Conservation (phyloP, 1,140 invertebrate species). For the Aphis gossypii region DNA sequence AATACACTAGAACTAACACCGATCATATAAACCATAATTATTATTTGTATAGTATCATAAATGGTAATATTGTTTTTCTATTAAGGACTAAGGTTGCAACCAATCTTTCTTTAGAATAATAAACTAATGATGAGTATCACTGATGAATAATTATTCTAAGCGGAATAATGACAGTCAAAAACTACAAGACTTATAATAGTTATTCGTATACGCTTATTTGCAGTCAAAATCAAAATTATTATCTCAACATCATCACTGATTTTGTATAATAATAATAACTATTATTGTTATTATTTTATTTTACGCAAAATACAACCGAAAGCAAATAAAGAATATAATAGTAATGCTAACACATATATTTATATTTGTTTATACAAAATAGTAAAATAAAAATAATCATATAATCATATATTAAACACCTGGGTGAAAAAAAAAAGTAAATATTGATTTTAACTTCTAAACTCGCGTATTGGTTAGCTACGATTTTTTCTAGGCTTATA, state of each 20-base stretch:
- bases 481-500: too few relatives aligned
- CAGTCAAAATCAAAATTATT: neutral
- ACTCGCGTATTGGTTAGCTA: neutral
- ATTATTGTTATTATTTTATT: neutral
- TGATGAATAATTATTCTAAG: too few relatives aligned
- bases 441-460: neutral
- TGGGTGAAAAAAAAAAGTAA: too few relatives aligned
- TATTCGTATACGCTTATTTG: neutral
- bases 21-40: neutral
- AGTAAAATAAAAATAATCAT: too few relatives aligned
- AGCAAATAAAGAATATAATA: neutral
- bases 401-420: too few relatives aligned
- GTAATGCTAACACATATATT: too few relatives aligned
- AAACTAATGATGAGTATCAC: neutral
- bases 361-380: too few relatives aligned
- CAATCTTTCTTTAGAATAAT: neutral
- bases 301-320: neutral
- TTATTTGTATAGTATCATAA: neutral
- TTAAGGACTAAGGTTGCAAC: neutral
- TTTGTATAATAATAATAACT: neutral
- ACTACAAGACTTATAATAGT: neutral
- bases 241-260: neutral
- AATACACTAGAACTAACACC: neutral
- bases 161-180: neutral
- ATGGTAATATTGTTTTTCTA: neutral